Evolutionary conservation across 2,888 invertebrate genomes (phyloP), one percentile per base, ranked within the genome.

Genomic region (Athalia circularis): DNA sequence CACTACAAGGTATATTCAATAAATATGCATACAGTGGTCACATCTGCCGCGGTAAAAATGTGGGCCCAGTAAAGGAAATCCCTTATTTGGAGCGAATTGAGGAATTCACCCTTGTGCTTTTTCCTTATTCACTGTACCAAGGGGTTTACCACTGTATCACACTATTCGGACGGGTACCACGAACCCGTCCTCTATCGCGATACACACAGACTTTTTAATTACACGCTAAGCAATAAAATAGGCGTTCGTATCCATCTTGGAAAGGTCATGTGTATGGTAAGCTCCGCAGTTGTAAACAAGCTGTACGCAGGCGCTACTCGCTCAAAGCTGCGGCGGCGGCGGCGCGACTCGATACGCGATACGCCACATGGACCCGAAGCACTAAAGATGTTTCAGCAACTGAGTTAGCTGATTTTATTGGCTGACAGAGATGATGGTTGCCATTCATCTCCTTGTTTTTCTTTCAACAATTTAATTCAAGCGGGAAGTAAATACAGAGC

Each of bases 281-380:
- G 86, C 88, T 89, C 87, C 87, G 89, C 89, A 89, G 89, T 90
- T 90, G 90, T 90, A 90, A 90, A 90, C 90, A 90, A 90, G 85
- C 85, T 87, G 80, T 87, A 87, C 90, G 90, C 90, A 90, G 87
- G 89, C 90, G 89, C 88, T 78, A 84, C 52, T 83, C 83, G 84
- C 85, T 85, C 87, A 85, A 86, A 29, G 29, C 29, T 29, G 29
- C 29, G 29, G 86, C 85, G 84, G 84, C 85, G 85, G 84, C 86
- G 85, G 87, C 85, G 84, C 83, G 86, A 85, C 84, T 84, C 83
- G 82, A 83, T 72, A 81, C 77, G 54, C 65, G 84, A 82, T 82
- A 84, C 84, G 75, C 75, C 62, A 64, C 62, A 75, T 62, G 52
- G 29, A 52, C 72, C 11, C 57, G 57, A 54, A 29, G 64, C 68